These are phyloP conservation scores for Spea multiplicata DNA, from an alignment of 2,113 vertebrate genomes.

Conservation along the genomic window DNA sequence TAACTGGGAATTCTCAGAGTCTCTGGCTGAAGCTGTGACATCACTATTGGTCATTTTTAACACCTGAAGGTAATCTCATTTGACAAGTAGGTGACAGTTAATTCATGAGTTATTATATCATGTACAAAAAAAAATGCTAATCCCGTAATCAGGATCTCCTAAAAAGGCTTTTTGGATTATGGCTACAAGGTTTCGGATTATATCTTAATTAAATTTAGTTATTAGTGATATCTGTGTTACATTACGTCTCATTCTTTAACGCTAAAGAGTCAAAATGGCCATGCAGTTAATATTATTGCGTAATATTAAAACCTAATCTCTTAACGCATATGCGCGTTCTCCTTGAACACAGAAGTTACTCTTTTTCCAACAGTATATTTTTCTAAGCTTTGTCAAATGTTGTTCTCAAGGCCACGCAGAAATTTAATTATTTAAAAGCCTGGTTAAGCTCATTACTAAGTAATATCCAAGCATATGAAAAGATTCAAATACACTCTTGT, in stretches of 20 bases:
- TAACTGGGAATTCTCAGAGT: too few species aligned
- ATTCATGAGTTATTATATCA: too few species aligned
- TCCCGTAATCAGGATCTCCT: too few species aligned
- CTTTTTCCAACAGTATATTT: neutral
- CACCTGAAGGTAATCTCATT: too few species aligned
- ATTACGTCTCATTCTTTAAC: neutral
- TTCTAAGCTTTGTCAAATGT: neutral
- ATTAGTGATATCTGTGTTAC: too few species aligned
- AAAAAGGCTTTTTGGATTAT: too few species aligned
- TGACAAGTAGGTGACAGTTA: too few species aligned
- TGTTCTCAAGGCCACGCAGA: neutral
- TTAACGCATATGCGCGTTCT: slow-evolving; percentile 10
- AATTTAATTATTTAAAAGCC: slow-evolving; percentile 38
- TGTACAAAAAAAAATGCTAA: too few species aligned
- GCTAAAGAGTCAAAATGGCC: neutral
- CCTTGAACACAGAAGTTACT: slow-evolving; percentile 21
- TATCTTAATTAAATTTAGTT: too few species aligned
- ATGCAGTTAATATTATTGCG: neutral
- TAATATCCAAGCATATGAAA: slow-evolving; percentile 23
- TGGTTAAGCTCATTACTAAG: slow-evolving; percentile 24
- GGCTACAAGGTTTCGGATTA: too few species aligned
- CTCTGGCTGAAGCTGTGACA: too few species aligned
- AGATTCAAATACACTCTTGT: slow-evolving; percentile 6
- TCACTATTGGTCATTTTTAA: too few species aligned
- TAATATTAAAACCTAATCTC: slow-evolving; percentile 16